These are phyloP conservation scores for Sphaerodactylus townsendi DNA, from an alignment of 2,113 vertebrate species.

Conservation along the genomic window DNA sequence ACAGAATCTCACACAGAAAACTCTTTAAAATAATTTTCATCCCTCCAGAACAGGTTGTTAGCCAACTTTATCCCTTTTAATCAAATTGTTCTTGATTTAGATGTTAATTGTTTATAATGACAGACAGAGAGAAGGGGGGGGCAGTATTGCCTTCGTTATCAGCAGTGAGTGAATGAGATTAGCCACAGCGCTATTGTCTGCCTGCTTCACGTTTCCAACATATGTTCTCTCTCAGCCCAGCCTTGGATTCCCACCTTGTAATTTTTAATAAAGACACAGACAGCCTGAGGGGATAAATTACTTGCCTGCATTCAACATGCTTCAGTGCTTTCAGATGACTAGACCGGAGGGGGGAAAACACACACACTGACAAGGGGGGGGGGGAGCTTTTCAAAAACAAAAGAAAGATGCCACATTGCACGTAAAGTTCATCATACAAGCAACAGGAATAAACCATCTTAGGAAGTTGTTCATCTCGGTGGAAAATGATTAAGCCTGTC, in stretches of 20 bases:
- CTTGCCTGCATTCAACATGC: constrained; percentile 67
- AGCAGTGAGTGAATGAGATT: constrained; percentile 53
- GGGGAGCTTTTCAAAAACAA: constrained; percentile 57
- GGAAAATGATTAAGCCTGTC: constrained; percentile 49
- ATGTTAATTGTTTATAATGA: constrained; percentile 63
- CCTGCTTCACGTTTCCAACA: constrained; percentile 57
- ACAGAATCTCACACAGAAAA: constrained; percentile 55
- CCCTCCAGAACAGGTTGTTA: constrained; percentile 55
- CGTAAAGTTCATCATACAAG: constrained; percentile 65
- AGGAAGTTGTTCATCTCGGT: constrained; percentile 49
- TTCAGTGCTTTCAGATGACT: constrained; percentile 63
- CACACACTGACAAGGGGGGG: constrained; percentile 58
- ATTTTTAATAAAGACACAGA: constrained; percentile 68
- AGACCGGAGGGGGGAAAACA: constrained; percentile 41
- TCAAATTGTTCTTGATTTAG: constrained; percentile 62
- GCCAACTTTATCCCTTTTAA: constrained; percentile 62
- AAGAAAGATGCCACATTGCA: constrained; percentile 44
- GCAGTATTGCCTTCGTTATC: constrained; percentile 59
- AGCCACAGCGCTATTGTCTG: constrained; percentile 65
- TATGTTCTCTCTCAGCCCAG: constrained; percentile 58
- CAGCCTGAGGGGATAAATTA: constrained; percentile 70
- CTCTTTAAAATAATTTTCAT: constrained; percentile 54
- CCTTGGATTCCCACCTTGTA: constrained; percentile 65
- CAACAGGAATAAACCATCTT: constrained; percentile 48
- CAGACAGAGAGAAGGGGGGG: constrained; percentile 37